Conservation (phyloP, 2,888 invertebrate genomes). For the Lepidocyrtinus sp. region DNA sequence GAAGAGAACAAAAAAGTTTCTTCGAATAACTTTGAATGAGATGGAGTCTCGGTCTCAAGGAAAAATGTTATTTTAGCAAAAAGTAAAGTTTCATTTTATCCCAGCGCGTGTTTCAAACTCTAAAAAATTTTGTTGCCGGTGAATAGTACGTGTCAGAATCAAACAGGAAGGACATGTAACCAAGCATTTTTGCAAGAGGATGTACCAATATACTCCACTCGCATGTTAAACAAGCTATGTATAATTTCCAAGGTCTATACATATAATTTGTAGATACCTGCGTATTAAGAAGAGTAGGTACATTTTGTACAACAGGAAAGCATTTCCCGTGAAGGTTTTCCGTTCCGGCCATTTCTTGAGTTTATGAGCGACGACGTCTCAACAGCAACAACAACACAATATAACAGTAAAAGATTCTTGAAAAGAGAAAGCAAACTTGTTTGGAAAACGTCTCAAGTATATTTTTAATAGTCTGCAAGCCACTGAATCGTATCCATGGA, state of each 20-base stretch:
- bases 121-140: not conserved
- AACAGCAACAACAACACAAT: not conserved
- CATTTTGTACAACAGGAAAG: constrained; percentile 1
- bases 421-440: not conserved
- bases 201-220: not conserved
- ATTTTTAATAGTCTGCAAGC: not conserved
- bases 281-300: no score
- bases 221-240: not conserved
- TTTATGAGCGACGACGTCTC: constrained; percentile 11
- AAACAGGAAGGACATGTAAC: constrained; percentile 6
- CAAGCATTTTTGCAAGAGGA: not conserved
- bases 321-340: constrained; percentile 15
- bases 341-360: constrained; percentile 13
- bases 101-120: not conserved
- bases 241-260: constrained; percentile 7
- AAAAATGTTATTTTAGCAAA: not conserved
- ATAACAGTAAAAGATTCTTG: no score
- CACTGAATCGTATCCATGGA: constrained; percentile 1
- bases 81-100: not conserved
- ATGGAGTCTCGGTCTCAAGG: no score
- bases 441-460: not conserved
- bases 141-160: constrained; percentile 14
- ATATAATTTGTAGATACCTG: not conserved
- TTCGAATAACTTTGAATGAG: no score
- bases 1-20: no score